phyloP scores from a whole-genome alignment of 2,888 invertebrate genomes.

The Psylliodes chrysocephalus region DNA sequence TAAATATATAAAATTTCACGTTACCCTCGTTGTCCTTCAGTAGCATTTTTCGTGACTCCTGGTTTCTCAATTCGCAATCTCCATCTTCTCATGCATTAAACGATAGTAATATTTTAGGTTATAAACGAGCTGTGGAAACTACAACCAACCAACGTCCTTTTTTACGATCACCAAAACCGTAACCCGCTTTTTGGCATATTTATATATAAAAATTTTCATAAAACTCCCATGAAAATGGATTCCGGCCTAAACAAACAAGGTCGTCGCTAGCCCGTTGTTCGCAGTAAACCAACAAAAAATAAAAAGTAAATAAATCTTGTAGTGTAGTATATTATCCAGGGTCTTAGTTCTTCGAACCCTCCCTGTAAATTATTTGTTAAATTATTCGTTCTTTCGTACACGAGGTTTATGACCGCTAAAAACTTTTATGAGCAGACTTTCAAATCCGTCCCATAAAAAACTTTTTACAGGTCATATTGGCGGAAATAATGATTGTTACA shows the following conservation, averaged over 20 bases:
- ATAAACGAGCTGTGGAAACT: too few species aligned
- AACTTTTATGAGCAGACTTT: constrained; percentile 6
- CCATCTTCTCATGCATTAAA: too few species aligned
- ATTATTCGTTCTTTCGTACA: constrained; percentile 15
- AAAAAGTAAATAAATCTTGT: constrained; percentile 25
- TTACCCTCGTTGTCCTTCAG: too few species aligned
- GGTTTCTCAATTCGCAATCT: too few species aligned
- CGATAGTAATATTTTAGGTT: too few species aligned
- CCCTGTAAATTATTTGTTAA: constrained; percentile 24
- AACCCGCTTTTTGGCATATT: constrained; percentile 8
- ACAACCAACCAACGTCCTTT: too few species aligned
- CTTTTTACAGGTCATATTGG: too few species aligned
- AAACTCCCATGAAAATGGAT: constrained; percentile 20
- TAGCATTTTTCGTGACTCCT: too few species aligned
- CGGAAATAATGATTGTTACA: too few species aligned
- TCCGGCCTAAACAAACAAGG: constrained; percentile 10
- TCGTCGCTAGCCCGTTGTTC: constrained; percentile 6
- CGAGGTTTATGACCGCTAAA: constrained; percentile 5
- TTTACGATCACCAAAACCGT: not conserved
- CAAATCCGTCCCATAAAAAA: constrained; percentile 4
- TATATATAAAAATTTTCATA: constrained; percentile 21
- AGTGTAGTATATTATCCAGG: constrained; percentile 5
- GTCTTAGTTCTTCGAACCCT: not conserved
- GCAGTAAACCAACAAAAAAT: too few species aligned
- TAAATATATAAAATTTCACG: too few species aligned